Evolutionary conservation across 2,888 invertebrate species (phyloP).

Genomic region (Andrena bucephala): DNA sequence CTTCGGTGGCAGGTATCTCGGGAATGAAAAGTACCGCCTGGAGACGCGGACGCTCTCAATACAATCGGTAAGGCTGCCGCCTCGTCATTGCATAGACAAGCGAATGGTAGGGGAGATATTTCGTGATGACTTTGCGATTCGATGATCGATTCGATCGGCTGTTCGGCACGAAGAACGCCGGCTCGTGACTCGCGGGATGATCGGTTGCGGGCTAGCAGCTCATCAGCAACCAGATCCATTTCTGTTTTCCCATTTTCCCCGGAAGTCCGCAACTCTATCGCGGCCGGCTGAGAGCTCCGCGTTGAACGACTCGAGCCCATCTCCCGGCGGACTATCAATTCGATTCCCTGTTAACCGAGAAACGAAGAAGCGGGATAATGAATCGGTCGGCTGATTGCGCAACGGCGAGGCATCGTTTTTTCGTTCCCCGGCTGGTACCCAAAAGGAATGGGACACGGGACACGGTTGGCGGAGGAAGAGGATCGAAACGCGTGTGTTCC

Average conservation of each 20-base stretch:
- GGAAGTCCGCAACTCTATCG: not conserved
- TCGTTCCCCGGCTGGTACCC: not conserved
- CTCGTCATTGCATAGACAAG: conserved; percentile 60
- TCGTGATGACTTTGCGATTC: conserved; percentile 72
- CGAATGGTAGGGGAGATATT: conserved; percentile 37
- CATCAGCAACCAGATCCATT: too few species aligned
- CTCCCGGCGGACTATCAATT: not conserved
- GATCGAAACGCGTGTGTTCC: conserved; percentile 48
- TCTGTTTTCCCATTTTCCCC: not conserved
- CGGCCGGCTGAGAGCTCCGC: not conserved
- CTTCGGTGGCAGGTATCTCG: conserved; percentile 12
- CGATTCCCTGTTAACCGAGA: conserved; percentile 12
- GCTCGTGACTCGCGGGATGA: conserved; percentile 44
- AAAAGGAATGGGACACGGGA: not conserved
- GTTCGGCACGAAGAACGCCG: conserved; percentile 13
- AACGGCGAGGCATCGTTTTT: not conserved
- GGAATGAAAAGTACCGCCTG: conserved; percentile 68
- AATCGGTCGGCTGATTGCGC: conserved; percentile 7
- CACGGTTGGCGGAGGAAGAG: conserved; percentile 9
- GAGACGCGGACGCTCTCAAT: conserved; percentile 56
- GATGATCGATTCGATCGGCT: conserved; percentile 61
- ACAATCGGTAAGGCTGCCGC: conserved; percentile 63
- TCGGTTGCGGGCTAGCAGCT: conserved; percentile 14
- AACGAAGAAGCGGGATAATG: not conserved
- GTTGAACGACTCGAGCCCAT: too few species aligned